These are phyloP conservation scores for Staurois parvus DNA, from an alignment of 2,797 vertebrate genomes.

Conservation along the genomic window DNA sequence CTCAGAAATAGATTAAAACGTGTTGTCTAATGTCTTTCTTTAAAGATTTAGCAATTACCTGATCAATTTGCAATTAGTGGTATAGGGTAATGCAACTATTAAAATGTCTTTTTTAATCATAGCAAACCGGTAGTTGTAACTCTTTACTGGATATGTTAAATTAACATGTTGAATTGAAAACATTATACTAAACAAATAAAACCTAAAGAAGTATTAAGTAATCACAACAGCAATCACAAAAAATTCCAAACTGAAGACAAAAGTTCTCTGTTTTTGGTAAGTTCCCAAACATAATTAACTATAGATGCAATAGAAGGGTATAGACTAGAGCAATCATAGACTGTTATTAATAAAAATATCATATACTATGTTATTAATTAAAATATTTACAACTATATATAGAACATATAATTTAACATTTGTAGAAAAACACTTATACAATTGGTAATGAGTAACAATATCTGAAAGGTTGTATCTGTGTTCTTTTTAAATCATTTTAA, in stretches of 20 bases:
- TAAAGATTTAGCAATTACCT: constrained; percentile 52
- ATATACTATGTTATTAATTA: constrained; percentile 1
- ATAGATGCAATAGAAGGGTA: neutral
- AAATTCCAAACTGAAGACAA: neutral
- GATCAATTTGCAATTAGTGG: constrained; percentile 40
- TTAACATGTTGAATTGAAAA: constrained; percentile 16
- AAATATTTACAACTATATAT: neutral
- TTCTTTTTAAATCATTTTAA: too few relatives aligned
- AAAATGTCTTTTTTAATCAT: constrained; percentile 41
- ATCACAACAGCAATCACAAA: neutral
- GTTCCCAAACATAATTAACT: neutral
- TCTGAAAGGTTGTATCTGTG: too few relatives aligned
- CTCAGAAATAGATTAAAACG: constrained; percentile 5
- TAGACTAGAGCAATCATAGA: neutral
- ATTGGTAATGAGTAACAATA: too few relatives aligned
- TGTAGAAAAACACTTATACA: neutral
- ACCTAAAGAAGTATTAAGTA: constrained; percentile 23
- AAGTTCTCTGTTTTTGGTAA: constrained; percentile 12
- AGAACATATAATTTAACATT: neutral
- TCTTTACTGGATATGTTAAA: constrained; percentile 15
- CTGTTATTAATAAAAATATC: constrained; percentile 4
- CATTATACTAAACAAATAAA: neutral
- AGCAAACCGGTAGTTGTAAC: neutral
- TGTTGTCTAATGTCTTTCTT: constrained; percentile 32
- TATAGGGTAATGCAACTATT: neutral